Evolutionary conservation across 2,797 vertebrate genomes (phyloP).

Genomic region (Halcyon smyrnensis): DNA sequence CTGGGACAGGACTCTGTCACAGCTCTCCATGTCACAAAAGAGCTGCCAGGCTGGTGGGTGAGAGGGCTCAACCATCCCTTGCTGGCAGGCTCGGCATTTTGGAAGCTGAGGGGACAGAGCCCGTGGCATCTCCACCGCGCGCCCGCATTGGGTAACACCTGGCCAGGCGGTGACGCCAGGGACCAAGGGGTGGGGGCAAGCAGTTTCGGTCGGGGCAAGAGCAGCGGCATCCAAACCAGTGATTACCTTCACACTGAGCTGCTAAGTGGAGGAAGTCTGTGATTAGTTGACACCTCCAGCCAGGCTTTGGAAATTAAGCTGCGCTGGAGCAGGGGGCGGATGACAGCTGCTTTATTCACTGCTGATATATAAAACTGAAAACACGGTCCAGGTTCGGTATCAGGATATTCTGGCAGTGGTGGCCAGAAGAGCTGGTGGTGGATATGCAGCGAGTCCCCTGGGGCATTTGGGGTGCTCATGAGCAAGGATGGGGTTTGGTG

Average conservation of each 20-base stretch:
- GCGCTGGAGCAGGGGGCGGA: conserved; percentile 11
- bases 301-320: conserved; percentile 45
- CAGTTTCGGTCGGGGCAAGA: conserved; percentile 69
- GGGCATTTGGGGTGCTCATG: neutral
- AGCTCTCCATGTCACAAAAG: neutral
- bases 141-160: conserved; percentile 3
- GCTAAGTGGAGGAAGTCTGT: conserved; percentile 70
- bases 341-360: conserved; percentile 64
- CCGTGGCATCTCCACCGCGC: accelerated
- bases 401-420: neutral
- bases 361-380: conserved; percentile 48
- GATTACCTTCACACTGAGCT: conserved; percentile 52
- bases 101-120: accelerated
- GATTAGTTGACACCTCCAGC: conserved; percentile 67
- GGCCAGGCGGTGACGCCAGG: conserved; percentile 13
- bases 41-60: neutral
- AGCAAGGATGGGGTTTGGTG: neutral
- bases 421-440: neutral
- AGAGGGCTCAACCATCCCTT: accelerated
- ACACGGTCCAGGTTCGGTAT: neutral
- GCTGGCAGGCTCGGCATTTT: neutral
- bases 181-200: conserved; percentile 38
- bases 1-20: neutral
- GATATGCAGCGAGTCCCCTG: accelerated
- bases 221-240: conserved; percentile 57